Percentiles rank a stretch among this genome's conserved stretches.
phyloP scores from a whole-genome alignment of 2,797 vertebrate species.

The Parauchenoglanis punctatus region DNA sequence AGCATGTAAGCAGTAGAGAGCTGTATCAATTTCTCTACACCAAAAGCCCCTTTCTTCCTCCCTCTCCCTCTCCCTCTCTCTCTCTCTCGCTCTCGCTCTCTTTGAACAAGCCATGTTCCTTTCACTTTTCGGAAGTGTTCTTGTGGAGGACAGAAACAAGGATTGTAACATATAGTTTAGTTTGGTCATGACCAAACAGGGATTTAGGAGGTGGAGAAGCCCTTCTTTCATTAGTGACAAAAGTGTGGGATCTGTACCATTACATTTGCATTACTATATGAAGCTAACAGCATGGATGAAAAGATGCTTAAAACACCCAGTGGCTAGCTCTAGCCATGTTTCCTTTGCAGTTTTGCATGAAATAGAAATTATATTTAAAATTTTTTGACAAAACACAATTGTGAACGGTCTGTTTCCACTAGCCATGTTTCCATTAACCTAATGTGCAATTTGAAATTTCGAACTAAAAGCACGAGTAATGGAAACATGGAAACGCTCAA shows the following conservation, averaged over 20 bases:
- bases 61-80: neutral
- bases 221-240: neutral
- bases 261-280: neutral
- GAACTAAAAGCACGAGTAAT: too few relatives aligned
- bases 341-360: too few relatives aligned
- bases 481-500: too few relatives aligned
- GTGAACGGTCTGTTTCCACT: too few relatives aligned
- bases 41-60: neutral
- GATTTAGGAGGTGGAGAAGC: neutral
- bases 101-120: neutral
- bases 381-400: too few relatives aligned
- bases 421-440: too few relatives aligned
- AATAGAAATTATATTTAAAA: too few relatives aligned
- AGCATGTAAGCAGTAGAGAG: constrained; percentile 44
- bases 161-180: neutral
- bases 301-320: neutral
- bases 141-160: neutral
- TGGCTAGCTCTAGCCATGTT: too few relatives aligned
- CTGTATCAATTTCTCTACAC: constrained; percentile 12
- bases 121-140: neutral
- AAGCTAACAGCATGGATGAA: neutral
- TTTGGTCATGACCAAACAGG: neutral
- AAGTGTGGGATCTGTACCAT: neutral
- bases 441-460: too few relatives aligned
- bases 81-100: neutral